These are phyloP conservation scores for Triops longicaudatus DNA, from an alignment of 1,140 invertebrate genomes.

Conservation along the genomic window DNA sequence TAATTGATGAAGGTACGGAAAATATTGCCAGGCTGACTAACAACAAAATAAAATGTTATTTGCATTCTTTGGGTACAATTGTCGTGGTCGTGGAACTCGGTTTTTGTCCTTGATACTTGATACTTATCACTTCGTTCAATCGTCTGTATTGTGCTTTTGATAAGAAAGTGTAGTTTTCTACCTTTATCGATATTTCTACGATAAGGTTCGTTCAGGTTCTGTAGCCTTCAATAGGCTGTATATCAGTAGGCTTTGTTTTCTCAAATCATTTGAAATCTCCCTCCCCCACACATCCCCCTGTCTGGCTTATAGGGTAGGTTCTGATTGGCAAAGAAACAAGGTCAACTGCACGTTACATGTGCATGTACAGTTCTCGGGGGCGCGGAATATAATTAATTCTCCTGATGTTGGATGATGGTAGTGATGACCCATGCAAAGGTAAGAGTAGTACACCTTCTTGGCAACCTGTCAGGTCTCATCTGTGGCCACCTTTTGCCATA, in stretches of 20 bases:
- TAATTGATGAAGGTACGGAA: no score
- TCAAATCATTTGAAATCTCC: no score
- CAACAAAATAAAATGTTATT: no score
- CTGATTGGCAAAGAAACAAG: neutral
- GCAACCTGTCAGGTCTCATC: slow-evolving; percentile 10
- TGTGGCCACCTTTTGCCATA: slow-evolving; percentile 1
- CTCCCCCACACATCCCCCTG: no score
- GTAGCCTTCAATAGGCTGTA: neutral
- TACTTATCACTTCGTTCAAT: neutral
- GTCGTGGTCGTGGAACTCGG: no score
- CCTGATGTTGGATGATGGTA: neutral
- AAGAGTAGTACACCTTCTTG: neutral
- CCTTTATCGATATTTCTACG: neutral
- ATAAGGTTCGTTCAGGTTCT: neutral
- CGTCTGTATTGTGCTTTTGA: slow-evolving; percentile 4
- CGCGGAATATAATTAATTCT: neutral
- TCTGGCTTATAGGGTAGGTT: neutral
- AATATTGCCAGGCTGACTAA: no score
- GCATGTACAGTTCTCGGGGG: neutral
- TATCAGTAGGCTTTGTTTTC: no score
- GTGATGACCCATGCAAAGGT: slow-evolving; percentile 10
- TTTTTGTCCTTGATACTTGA: neutral
- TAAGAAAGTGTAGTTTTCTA: neutral
- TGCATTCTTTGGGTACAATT: no score
- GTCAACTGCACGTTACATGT: neutral